Base-by-base conservation (phyloP, 1,140 invertebrate species). In the Rhyacophila brunnea region DNA sequence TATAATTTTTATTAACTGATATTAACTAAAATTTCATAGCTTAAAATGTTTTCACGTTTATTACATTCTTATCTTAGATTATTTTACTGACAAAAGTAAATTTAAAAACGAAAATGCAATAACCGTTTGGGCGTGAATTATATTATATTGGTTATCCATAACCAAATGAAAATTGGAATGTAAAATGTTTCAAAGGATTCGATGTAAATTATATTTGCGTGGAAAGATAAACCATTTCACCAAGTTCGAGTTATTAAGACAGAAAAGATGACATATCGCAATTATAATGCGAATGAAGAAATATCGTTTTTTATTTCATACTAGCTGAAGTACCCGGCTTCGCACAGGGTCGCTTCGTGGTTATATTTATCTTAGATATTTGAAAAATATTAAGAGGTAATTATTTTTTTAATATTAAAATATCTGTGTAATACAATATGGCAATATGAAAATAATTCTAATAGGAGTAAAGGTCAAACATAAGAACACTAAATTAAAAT, bases 221-320 rank as follows among this genome's bases (percentile, higher is more conserved):
- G 23, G 19, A 18, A 57, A 45, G 55, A 57, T 9, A 56, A 32
- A 54, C 47, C 44, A 48, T 45, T 57, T 14, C 38, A n/a, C n/a
- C n/a, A 51, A 28, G 23, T 28, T 28, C 23, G 23, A 28, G 35
- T 45, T 53, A 53, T 60, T 47, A 54, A 51, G 32, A 60, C 32
- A 53, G 32, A 58, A 60, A 64, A 58, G 62, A 64, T 64, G 50
- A 64, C 62, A 64, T 64, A 64, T 64, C 62, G 62, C 58, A 64
- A 64, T 64, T 64, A 64, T 60, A 64, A 60, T 58, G 60, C 54
- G 58, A 58, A 44, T 42, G 58, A 64, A 52, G 57, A 20, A 34
- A 43, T n/a, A n/a, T n/a, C n/a, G n/a, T n/a, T n/a, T n/a, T n/a
- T n/a, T n/a, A n/a, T n/a, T n/a, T n/a, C n/a, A n/a, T n/a, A n/a